Base-by-base conservation (phyloP, 2,797 vertebrate genomes). In the Poecile montanus region DNA sequence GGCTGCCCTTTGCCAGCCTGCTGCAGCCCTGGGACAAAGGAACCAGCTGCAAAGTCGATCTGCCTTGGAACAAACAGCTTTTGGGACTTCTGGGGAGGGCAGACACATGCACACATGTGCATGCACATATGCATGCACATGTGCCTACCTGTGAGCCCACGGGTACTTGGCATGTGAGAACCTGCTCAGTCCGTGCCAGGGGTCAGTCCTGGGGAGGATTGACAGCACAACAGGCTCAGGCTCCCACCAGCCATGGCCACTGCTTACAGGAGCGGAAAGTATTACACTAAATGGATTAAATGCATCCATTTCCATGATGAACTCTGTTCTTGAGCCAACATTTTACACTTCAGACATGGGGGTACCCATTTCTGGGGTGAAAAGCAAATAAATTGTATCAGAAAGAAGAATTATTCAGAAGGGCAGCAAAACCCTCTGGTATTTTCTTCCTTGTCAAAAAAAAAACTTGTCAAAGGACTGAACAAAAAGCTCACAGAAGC, bases 41-140 rank as follows among this genome's bases (percentile, higher is more conserved):
- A 74, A 34, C 14, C 26, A 75, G 26, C 30, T 17, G 7, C 2
- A 48, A 44, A 50, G 48, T 0, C 0, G 40, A 57, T 30, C 25
- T 54, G 40, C n/a, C 79, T 66, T 1, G 0, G 56, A 4, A 16
- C 47, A 42, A 68, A 29, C 45, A n/a, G 40, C 26, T 38, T 15
- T 18, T 57, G 36, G 36, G 54, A 40, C 18, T n/a, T 61, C 25
- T 15, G 3, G 3, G 9, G 42, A 66, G 51, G 26, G 25, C 38
- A 65, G 12, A 23, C 0, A 1, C 0, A 0, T 20, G 44, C 45
- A 27, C 1, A 23, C 54, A 1, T 2, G 9, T 48, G 44, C 34
- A 40, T 2, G 53, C n/a, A 40, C 13, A 25, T 7, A 5, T 17
- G 16, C 19, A 17, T 14, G 18, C 38, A 27, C 27, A 27, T 11